These are phyloP conservation scores for Phrynocephalus forsythii DNA, from an alignment of 2,797 vertebrate genomes.

Conservation along the genomic window DNA sequence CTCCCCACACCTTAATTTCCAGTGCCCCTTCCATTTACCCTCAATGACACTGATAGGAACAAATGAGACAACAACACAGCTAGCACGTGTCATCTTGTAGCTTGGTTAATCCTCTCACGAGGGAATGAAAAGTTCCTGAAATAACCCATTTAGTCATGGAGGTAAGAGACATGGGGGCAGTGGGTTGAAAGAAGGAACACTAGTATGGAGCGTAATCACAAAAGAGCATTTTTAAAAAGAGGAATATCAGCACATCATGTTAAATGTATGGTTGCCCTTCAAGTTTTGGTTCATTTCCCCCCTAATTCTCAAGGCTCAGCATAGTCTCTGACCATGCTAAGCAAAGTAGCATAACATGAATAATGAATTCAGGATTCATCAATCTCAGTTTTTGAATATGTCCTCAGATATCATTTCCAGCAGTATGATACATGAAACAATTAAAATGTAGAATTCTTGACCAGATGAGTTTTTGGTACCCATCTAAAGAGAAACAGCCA, in stretches of 20 bases:
- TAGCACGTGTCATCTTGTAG: conserved; percentile 30
- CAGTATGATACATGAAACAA: conserved; percentile 51
- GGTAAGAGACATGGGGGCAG: conserved; percentile 24
- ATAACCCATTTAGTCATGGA: conserved; percentile 32
- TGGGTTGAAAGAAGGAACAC: not conserved
- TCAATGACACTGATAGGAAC: not conserved
- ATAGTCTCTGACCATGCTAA: not conserved
- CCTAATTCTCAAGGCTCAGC: not conserved
- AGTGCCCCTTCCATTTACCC: not conserved
- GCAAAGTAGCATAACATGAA: conserved; percentile 7
- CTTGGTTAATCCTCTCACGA: conserved; percentile 16
- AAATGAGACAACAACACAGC: conserved; percentile 11
- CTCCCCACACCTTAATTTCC: not conserved
- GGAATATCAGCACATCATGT: not conserved
- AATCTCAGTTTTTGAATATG: conserved; percentile 14
- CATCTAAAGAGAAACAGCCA: conserved; percentile 17
- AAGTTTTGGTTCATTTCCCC: conserved; percentile 30
- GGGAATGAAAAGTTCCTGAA: conserved; percentile 4
- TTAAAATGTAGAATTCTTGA: conserved; percentile 51
- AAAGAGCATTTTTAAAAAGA: not conserved
- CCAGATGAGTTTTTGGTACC: conserved; percentile 40
- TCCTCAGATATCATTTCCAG: conserved; percentile 27
- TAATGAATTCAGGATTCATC: conserved; percentile 8
- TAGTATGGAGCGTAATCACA: not conserved
- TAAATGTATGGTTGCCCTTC: conserved; percentile 19